A percentile compares a stretch with the other conserved stretches of the same genome.
Evolutionary conservation across 2,113 vertebrate genomes (phyloP).

Genomic region (Neopipo cinnamomea): DNA sequence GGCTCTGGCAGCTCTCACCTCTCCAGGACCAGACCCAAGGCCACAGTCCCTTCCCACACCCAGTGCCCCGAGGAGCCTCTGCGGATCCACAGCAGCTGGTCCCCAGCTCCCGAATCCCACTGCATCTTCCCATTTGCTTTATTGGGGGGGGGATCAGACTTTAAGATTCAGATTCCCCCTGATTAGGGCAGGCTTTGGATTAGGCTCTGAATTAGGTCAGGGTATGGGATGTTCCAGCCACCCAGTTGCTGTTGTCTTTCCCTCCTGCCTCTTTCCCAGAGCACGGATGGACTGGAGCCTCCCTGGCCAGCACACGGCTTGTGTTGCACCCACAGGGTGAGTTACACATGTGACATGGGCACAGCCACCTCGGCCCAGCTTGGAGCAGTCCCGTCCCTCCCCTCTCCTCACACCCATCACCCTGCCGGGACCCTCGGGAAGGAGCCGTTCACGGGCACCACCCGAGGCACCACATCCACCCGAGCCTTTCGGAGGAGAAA

Average conservation of each 20-base stretch:
- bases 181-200: slow-evolving; percentile 25
- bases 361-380: accelerated
- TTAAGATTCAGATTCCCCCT: not conserved
- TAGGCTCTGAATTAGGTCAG: slow-evolving; percentile 44
- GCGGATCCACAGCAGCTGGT: not conserved
- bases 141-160: not conserved
- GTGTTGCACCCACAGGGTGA: accelerated
- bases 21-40: accelerated
- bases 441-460: not conserved
- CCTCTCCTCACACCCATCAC: accelerated
- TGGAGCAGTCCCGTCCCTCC: accelerated
- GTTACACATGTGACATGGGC: accelerated
- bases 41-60: accelerated
- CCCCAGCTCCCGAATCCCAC: accelerated
- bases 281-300: accelerated
- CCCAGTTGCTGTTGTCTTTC: accelerated
- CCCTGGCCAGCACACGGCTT: not conserved
- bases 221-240: not conserved
- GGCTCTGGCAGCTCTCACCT: accelerated
- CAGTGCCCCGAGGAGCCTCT: accelerated
- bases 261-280: not conserved
- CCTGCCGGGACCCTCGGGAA: not conserved
- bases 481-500: not conserved
- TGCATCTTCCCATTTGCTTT: not conserved
- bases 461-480: accelerated